phyloP scores from a whole-genome alignment of 2,113 vertebrate species.

The Sphyrna mokarran region DNA sequence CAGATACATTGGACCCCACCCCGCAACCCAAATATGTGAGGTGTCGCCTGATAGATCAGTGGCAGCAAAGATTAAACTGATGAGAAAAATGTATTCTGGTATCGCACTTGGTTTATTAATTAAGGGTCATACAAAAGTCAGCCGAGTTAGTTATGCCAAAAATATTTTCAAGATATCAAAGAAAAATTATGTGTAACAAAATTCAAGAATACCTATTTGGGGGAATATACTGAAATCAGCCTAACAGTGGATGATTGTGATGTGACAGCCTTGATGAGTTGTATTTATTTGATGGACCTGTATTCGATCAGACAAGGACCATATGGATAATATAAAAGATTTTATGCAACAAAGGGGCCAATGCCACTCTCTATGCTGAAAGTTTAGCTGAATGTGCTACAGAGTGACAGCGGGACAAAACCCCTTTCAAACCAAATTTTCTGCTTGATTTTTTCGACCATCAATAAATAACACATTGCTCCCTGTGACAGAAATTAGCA shows the following conservation, averaged over 20 bases:
- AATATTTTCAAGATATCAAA: not conserved
- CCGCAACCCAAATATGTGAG: not conserved
- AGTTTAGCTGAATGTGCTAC: constrained; percentile 68
- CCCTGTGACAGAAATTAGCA: constrained; percentile 69
- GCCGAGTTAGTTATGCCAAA: not conserved
- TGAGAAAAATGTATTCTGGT: constrained; percentile 33
- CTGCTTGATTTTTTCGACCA: constrained; percentile 69
- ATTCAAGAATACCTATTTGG: not conserved
- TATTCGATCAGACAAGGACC: constrained; percentile 67
- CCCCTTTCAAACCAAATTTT: constrained; percentile 74
- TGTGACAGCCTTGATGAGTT: constrained; percentile 65
- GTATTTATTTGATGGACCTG: constrained; percentile 68
- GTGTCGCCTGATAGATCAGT: not conserved
- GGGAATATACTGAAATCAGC: not conserved
- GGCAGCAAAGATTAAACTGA: not conserved
- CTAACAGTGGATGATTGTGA: constrained; percentile 39
- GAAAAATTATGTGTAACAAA: not conserved
- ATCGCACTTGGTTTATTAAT: not conserved
- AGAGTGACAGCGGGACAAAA: constrained; percentile 75
- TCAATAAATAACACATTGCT: constrained; percentile 62
- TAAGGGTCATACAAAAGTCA: not conserved
- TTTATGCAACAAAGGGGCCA: constrained; percentile 73
- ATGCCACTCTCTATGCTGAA: constrained; percentile 57
- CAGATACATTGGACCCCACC: not conserved
- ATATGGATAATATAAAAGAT: constrained; percentile 56